Evolutionary conservation across 1,140 invertebrate species (phyloP).

Genomic region (Drosophila burlai): DNA sequence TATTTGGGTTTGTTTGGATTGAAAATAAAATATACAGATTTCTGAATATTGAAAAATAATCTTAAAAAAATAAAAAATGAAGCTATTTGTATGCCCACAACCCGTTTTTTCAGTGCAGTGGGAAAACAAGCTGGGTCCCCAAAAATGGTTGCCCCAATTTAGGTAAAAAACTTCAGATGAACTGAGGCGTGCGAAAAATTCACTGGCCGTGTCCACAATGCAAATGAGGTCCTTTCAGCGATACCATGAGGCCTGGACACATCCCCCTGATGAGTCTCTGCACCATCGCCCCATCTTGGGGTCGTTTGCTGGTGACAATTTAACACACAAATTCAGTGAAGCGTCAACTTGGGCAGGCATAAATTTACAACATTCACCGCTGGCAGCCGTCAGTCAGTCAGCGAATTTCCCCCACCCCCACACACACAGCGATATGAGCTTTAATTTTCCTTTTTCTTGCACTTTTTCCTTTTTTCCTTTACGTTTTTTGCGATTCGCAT

Average conservation of each 20-base stretch:
- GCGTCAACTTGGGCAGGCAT: conserved; percentile 74
- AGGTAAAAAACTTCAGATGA: conserved; percentile 47
- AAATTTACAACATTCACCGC: conserved; percentile 66
- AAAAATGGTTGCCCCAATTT: conserved; percentile 48
- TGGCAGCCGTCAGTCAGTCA: conserved; percentile 1
- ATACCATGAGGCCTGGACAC: conserved; percentile 29
- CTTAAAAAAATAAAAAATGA: background rate
- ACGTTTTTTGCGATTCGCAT: background rate
- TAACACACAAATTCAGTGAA: conserved; percentile 79
- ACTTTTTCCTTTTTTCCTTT: conserved; percentile 45
- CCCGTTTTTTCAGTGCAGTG: background rate
- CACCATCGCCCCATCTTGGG: conserved; percentile 27
- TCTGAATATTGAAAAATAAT: background rate
- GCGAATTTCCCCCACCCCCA: background rate
- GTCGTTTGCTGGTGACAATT: conserved; percentile 70
- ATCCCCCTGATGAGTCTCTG: conserved; percentile 11
- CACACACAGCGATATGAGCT: conserved; percentile 41
- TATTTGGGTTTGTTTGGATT: no score
- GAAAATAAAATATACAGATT: no score
- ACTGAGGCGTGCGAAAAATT: conserved; percentile 66
- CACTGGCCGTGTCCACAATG: conserved; percentile 70
- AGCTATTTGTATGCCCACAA: no score
- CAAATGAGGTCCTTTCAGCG: conserved; percentile 77
- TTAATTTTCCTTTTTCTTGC: conserved; percentile 76
- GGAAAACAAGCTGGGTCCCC: conserved; percentile 7